These are phyloP conservation scores for Dufourea novaeangliae DNA, from an alignment of 1,140 invertebrate species.

Conservation along the genomic window DNA sequence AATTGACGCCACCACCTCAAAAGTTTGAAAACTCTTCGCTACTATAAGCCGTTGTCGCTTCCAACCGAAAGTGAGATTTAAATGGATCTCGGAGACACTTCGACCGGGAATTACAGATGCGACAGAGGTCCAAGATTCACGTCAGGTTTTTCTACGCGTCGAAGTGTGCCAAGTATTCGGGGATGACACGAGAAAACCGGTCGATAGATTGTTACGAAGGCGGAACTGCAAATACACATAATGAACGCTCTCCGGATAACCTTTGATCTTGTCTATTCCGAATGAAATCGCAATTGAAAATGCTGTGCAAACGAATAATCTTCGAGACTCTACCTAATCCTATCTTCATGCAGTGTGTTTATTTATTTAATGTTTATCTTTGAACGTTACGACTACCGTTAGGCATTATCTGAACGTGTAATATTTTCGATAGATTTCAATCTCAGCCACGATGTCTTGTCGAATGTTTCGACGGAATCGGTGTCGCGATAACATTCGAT, in stretches of 20 bases:
- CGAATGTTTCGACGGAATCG: neutral
- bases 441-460: neutral
- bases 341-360: neutral
- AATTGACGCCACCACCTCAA: neutral
- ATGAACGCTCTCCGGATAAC: neutral
- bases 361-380: neutral
- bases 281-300: constrained; percentile 3
- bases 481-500: neutral
- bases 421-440: neutral
- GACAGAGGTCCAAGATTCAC: neutral
- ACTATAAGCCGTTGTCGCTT: neutral
- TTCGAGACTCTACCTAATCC: too few species aligned
- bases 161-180: constrained; percentile 25
- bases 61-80: neutral
- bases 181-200: constrained; percentile 37
- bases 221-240: constrained; percentile 22
- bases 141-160: constrained; percentile 3
- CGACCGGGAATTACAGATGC: neutral
- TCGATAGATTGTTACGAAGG: constrained; percentile 41
- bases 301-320: too few species aligned
- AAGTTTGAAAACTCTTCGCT: neutral
- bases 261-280: neutral
- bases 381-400: neutral
- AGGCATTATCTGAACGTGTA: neutral
- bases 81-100: neutral